Conservation (phyloP, 2,113 vertebrate species). For the Chloropsis cyanopogon region DNA sequence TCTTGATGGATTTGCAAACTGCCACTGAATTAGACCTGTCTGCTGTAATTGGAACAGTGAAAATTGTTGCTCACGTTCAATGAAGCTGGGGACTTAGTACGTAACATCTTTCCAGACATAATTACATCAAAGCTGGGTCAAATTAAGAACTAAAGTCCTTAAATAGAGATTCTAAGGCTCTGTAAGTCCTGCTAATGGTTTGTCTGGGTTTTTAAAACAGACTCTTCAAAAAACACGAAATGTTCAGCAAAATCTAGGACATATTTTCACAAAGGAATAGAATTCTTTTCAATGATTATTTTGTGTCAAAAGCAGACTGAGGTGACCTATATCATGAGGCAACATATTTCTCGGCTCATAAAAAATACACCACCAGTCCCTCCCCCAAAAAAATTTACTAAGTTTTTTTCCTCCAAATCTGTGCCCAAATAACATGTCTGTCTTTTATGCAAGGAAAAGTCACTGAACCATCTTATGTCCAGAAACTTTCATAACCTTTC, state of each 20-base stretch:
- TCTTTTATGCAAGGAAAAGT: neutral
- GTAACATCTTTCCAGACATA: neutral
- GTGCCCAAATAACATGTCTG: neutral
- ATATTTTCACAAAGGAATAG: neutral
- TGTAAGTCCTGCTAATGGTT: neutral
- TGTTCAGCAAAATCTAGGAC: neutral
- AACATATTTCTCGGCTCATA: neutral
- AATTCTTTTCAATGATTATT: neutral
- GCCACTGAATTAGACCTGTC: neutral
- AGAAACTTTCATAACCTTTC: neutral
- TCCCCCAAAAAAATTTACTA: fast-evolving
- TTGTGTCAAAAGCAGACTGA: neutral
- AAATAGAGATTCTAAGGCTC: neutral
- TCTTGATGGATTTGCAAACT: neutral
- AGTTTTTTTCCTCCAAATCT: neutral
- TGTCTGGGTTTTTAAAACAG: neutral
- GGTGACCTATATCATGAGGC: neutral
- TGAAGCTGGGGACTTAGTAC: neutral
- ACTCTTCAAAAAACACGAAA: neutral
- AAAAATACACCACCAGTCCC: fast-evolving
- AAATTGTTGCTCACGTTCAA: neutral
- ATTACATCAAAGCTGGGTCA: neutral
- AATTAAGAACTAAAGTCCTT: neutral
- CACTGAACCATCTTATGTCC: neutral
- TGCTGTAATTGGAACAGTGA: neutral